These are phyloP conservation scores for Drosophila gaucha DNA, from an alignment of 2,888 invertebrate genomes.

Conservation along the genomic window DNA sequence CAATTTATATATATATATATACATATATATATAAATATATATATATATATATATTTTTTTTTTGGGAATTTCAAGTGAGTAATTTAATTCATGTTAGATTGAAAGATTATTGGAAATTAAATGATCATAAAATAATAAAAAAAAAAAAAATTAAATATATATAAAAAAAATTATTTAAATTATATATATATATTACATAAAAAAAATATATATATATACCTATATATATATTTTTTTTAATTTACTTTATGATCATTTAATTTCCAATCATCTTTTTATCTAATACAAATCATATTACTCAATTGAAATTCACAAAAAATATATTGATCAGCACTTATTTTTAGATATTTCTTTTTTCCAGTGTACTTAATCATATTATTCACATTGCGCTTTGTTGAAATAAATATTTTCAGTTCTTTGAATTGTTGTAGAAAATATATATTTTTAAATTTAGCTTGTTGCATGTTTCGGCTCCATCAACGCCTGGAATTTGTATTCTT, in stretches of 20 bases:
- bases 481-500: conserved; percentile 21
- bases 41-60: neutral
- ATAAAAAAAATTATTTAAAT: no score
- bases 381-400: conserved; percentile 17
- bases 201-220: no score
- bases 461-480: conserved; percentile 41
- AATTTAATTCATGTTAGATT: no score
- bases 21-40: neutral
- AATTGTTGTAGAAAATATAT: conserved; percentile 9
- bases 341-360: conserved; percentile 2
- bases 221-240: neutral
- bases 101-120: no score
- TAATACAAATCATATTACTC: neutral
- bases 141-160: no score
- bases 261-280: neutral
- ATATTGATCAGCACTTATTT: neutral
- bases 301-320: neutral
- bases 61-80: no score
- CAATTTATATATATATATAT: neutral
- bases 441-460: conserved; percentile 14
- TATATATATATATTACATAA: no score
- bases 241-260: neutral
- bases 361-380: conserved; percentile 25
- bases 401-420: conserved; percentile 1
- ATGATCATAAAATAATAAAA: no score